These are phyloP conservation scores for Lagopus muta DNA, from an alignment of 2,113 vertebrate genomes.

Conservation along the genomic window DNA sequence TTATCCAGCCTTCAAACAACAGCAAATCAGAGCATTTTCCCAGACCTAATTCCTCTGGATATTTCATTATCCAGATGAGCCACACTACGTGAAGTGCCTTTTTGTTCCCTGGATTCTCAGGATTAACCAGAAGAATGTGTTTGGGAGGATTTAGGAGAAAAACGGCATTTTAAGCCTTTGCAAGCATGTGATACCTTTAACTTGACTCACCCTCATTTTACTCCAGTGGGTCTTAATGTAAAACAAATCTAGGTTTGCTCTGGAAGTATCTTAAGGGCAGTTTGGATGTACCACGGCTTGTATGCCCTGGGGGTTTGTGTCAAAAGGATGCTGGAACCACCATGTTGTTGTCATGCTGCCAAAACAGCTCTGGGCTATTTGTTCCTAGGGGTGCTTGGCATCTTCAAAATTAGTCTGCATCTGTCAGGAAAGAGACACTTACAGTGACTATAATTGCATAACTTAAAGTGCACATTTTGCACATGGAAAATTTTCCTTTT, in stretches of 20 bases:
- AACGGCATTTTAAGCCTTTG: neutral
- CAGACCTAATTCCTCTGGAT: conserved; percentile 31
- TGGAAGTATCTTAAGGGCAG: neutral
- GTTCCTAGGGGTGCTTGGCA: neutral
- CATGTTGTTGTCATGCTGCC: neutral
- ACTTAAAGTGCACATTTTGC: neutral
- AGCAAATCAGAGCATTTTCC: neutral
- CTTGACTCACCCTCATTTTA: neutral
- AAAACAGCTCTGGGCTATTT: neutral
- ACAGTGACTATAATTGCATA: neutral
- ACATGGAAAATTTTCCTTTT: neutral
- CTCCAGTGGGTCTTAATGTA: neutral
- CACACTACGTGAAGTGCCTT: conserved; percentile 17
- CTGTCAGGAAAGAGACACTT: neutral
- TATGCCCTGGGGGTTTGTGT: neutral
- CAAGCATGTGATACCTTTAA: neutral
- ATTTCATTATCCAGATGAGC: conserved; percentile 16
- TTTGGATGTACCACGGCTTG: neutral
- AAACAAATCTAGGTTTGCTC: neutral
- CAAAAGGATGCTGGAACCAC: too few species aligned
- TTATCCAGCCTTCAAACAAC: conserved; percentile 33
- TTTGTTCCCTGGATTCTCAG: conserved; percentile 16
- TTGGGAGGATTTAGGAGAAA: neutral
- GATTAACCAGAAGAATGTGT: conserved; percentile 5
- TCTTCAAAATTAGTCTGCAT: neutral